Conservation (phyloP, 2,113 vertebrate species). For the Noctilio leporinus region DNA sequence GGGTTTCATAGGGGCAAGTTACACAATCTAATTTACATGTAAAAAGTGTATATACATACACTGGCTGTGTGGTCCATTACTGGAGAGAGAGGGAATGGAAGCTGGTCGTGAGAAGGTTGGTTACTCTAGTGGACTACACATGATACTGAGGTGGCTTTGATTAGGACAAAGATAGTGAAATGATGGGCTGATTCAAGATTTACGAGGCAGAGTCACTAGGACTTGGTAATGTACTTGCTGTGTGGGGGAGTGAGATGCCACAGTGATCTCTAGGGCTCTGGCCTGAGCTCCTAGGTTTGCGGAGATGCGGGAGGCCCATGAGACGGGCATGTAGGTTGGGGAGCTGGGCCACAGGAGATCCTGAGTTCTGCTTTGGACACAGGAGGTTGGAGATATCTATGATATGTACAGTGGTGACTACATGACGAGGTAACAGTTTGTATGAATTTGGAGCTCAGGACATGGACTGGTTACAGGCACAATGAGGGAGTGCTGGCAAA, state of each 20-base stretch:
- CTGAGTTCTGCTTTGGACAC: background rate
- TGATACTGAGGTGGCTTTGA: fast-evolving
- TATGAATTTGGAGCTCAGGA: background rate
- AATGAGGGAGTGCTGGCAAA: background rate
- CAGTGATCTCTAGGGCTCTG: background rate
- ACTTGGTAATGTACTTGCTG: background rate
- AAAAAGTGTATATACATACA: background rate
- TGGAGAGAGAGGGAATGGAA: background rate
- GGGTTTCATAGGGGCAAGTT: background rate
- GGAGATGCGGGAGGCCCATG: background rate
- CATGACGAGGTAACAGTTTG: background rate
- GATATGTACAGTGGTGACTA: background rate
- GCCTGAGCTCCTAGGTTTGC: fast-evolving
- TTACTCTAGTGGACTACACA: background rate
- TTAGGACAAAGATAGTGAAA: background rate
- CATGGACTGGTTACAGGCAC: fast-evolving
- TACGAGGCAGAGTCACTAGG: background rate
- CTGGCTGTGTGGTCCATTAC: background rate
- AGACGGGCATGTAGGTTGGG: background rate
- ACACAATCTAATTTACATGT: background rate
- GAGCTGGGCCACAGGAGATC: background rate
- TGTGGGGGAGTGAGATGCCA: background rate
- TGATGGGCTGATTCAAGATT: background rate
- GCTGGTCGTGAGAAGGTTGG: background rate
- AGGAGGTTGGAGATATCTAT: fast-evolving